phyloP scores from a whole-genome alignment of 2,797 vertebrate species.

The Carduelis carduelis region DNA sequence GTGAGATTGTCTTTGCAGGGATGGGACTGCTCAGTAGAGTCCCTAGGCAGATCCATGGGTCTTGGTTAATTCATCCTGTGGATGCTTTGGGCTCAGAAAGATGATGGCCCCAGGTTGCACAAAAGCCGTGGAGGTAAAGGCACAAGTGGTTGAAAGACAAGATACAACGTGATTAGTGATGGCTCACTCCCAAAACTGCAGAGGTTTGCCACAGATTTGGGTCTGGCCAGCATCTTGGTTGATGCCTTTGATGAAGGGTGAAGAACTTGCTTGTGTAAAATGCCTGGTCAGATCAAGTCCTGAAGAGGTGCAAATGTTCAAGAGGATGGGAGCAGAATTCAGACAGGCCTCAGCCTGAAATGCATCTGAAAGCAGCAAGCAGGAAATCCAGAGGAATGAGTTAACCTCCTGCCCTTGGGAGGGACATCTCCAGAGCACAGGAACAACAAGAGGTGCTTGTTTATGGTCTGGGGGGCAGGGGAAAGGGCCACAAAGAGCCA shows the following conservation, averaged over 20 bases:
- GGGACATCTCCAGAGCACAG: not conserved
- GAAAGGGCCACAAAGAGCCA: not conserved
- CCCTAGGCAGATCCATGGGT: not conserved
- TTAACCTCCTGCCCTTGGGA: not conserved
- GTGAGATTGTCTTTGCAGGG: not conserved
- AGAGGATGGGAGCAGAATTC: not conserved
- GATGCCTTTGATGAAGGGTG: not conserved
- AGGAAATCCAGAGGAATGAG: not conserved
- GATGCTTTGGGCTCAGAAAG: not conserved
- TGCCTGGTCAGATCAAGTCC: not conserved
- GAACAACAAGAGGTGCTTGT: not conserved
- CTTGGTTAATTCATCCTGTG: not conserved
- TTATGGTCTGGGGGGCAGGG: rapidly evolving
- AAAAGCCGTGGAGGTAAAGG: not conserved
- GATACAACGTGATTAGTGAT: not conserved
- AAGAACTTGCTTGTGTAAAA: not conserved
- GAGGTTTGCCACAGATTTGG: not conserved
- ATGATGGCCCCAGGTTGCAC: not conserved
- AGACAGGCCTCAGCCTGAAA: not conserved
- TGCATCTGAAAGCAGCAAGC: not conserved
- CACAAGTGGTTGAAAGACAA: not conserved
- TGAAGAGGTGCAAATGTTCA: rapidly evolving
- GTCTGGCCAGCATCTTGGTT: not conserved
- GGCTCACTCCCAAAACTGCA: not conserved
- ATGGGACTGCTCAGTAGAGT: not conserved